These are phyloP conservation scores for Bucorvus abyssinicus DNA, from an alignment of 2,797 vertebrate genomes.

Conservation along the genomic window DNA sequence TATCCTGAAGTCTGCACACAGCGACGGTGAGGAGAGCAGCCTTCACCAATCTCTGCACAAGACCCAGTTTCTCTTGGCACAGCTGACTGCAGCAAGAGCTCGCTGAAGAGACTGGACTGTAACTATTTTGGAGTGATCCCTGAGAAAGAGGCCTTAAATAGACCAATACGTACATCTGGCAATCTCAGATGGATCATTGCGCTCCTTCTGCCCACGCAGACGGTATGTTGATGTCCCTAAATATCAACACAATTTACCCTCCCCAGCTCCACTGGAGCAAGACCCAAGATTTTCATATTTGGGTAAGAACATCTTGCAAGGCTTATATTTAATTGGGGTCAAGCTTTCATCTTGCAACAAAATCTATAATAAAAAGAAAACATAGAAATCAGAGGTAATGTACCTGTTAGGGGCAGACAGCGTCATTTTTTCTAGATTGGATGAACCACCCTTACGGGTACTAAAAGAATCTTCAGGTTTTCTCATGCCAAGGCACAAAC, in stretches of 20 bases:
- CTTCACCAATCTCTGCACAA: background rate
- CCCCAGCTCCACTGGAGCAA: background rate
- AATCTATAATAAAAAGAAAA: background rate
- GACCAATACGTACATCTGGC: slow-evolving; percentile 15
- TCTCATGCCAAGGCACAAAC: background rate
- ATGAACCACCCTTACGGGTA: background rate
- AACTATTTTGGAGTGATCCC: slow-evolving; percentile 50
- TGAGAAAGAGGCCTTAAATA: slow-evolving; percentile 56
- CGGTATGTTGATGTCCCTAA: background rate
- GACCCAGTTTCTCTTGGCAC: slow-evolving; percentile 33
- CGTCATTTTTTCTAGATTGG: background rate
- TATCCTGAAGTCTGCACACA: background rate
- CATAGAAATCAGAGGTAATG: background rate
- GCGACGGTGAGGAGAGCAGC: background rate
- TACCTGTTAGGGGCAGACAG: background rate
- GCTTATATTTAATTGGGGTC: background rate
- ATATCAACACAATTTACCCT: background rate
- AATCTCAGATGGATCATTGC: slow-evolving; percentile 28
- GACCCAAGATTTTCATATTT: background rate
- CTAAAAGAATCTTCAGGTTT: background rate
- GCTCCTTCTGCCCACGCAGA: background rate
- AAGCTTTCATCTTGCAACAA: background rate
- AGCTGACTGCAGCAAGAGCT: slow-evolving; percentile 10
- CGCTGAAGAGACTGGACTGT: background rate
- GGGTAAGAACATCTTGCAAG: background rate